These are phyloP conservation scores for Eupithecia exiguata DNA, from an alignment of 2,888 invertebrate species.

Conservation along the genomic window DNA sequence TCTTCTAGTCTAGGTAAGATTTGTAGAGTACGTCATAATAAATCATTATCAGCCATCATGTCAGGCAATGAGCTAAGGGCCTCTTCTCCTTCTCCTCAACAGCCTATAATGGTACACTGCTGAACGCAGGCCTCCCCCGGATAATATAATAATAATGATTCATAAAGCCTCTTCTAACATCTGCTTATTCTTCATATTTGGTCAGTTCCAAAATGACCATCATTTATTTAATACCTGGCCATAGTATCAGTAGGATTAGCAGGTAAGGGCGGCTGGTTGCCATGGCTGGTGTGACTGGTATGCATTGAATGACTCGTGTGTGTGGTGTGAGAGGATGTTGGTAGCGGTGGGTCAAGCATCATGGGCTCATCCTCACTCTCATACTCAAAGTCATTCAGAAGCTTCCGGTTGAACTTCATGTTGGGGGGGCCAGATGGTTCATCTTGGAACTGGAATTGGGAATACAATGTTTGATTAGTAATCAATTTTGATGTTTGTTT, in stretches of 20 bases:
- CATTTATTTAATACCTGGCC: slow-evolving; percentile 62
- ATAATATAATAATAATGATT: too few species aligned
- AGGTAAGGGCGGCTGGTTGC: slow-evolving; percentile 22
- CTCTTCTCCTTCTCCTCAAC: too few species aligned
- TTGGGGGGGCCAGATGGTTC: slow-evolving; percentile 66
- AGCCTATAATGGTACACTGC: too few species aligned
- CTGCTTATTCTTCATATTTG: too few species aligned
- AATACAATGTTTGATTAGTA: not conserved
- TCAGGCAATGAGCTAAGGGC: too few species aligned
- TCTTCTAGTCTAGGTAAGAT: too few species aligned
- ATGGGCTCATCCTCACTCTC: slow-evolving; percentile 94
- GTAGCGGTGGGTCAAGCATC: slow-evolving; percentile 56
- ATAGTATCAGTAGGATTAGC: slow-evolving; percentile 67
- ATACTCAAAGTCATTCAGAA: slow-evolving; percentile 93
- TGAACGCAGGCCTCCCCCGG: too few species aligned
- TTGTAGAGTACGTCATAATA: too few species aligned
- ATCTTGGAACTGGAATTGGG: slow-evolving; percentile 69
- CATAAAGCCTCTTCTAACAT: too few species aligned
- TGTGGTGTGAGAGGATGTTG: slow-evolving; percentile 43
- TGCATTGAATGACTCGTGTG: slow-evolving; percentile 39
- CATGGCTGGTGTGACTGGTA: slow-evolving; percentile 29
- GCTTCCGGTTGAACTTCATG: slow-evolving; percentile 92
- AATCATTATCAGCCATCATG: too few species aligned
- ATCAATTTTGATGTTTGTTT: not conserved
- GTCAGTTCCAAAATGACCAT: not conserved